Base-by-base conservation (phyloP, 1,140 invertebrate species). In the Drosophila insularis region DNA sequence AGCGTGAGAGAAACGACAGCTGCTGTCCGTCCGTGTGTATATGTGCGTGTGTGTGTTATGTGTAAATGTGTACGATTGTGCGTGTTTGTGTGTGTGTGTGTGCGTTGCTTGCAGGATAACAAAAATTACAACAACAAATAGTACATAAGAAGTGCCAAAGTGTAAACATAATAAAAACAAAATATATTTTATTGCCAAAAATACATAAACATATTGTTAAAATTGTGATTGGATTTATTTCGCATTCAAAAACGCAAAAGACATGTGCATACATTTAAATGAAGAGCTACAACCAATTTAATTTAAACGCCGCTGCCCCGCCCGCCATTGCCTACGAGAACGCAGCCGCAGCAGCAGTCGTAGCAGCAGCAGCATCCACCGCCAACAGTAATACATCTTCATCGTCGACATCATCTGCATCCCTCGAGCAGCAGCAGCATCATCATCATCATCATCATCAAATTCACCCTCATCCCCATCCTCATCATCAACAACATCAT, bases 221-320 rank as follows among this genome's bases (percentile, higher is more conserved):
- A 64, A 40, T 74, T 35, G 50, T 46, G 63, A 65, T 63, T 62
- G 67, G 74, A 23, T 68, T 73, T 43, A 69, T 55, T 75, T 68
- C 68, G 19, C 19, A 40, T 37, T 40, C 19, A 11, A 60, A 39
- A 81, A 76, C 46, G 73, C 68, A 61, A 73, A 73, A 73, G 73
- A 75, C 81, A 85, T 85, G 81, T 87, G 81, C 84, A 82, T 89
- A 14, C 14, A 56, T 56, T 56, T 56, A 87, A 87, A 87, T 87
- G 82, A 87, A 87, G 82, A 87, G 84, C 80, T 87, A 87, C 82
- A 87, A 70, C 76, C 82, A 87, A 82, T 87, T 89, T 87, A 87
- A 89, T 89, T 89, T 89, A 79, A 87, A 89, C 84, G 69, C 84
- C 76, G 75, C 79, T 72, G 84, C 80, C 70, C 85, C 85, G 77